These are phyloP conservation scores for Smittia aterrima DNA, from an alignment of 2,888 invertebrate genomes.

Conservation along the genomic window DNA sequence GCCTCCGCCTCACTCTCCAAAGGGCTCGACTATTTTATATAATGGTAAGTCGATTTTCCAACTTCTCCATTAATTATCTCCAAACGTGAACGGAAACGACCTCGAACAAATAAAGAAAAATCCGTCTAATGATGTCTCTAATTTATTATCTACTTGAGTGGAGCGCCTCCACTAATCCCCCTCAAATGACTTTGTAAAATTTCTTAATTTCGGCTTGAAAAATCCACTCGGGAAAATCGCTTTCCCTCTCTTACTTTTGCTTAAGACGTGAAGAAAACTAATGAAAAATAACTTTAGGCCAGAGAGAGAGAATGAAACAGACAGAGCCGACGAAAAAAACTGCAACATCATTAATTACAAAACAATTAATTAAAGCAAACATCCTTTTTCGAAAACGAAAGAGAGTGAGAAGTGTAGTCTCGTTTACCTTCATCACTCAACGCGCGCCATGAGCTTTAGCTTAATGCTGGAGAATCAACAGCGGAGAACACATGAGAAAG, in stretches of 20 bases:
- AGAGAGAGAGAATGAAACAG: background rate
- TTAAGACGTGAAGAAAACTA: conserved; percentile 19
- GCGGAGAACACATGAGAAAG: conserved; percentile 7
- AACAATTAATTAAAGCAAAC: conserved; percentile 39
- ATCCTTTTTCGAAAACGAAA: background rate
- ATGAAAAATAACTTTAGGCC: conserved; percentile 27
- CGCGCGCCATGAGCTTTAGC: background rate
- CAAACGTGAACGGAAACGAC: background rate
- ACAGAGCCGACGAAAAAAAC: conserved; percentile 30
- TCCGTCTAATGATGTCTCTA: conserved; percentile 30
- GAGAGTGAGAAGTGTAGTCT: conserved; percentile 17
- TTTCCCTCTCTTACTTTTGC: background rate
- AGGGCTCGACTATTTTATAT: conserved; percentile 71
- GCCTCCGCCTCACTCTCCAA: conserved; percentile 65
- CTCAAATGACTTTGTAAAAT: conserved; percentile 39
- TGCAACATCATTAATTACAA: conserved; percentile 42
- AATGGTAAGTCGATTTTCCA: conserved; percentile 62
- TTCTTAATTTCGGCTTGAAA: conserved; percentile 35
- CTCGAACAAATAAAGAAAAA: background rate
- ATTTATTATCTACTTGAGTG: conserved; percentile 30
- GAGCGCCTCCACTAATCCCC: background rate
- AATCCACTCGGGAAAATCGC: conserved; percentile 6
- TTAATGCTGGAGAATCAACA: background rate
- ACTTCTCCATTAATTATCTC: conserved; percentile 15
- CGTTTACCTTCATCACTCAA: conserved; percentile 39